Base-by-base conservation (phyloP, 2,888 invertebrate species). In the Sinotaia quadrata region DNA sequence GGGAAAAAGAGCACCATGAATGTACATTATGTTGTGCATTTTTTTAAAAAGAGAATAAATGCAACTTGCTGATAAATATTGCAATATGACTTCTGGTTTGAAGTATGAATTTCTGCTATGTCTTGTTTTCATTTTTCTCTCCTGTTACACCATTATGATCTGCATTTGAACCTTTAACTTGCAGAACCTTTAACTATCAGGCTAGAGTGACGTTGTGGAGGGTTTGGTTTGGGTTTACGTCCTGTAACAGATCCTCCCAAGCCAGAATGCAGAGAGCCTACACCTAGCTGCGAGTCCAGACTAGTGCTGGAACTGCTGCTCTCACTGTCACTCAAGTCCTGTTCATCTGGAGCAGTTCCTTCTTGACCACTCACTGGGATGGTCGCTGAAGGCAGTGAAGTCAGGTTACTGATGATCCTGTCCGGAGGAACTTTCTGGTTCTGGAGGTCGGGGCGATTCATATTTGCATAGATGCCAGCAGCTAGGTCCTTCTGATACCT, bases 121-220 rank as follows among this genome's bases (percentile, higher is more conserved):
- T n/a, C n/a, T n/a, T n/a, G n/a, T n/a, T n/a, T n/a, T n/a, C n/a
- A n/a, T n/a, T n/a, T n/a, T n/a, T n/a, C n/a, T n/a, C n/a, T n/a
- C n/a, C n/a, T n/a, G n/a, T n/a, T n/a, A n/a, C n/a, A n/a, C n/a
- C n/a, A n/a, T n/a, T n/a, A n/a, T n/a, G n/a, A n/a, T n/a, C n/a
- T n/a, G n/a, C n/a, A n/a, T n/a, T n/a, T n/a, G n/a, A n/a, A n/a
- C n/a, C n/a, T n/a, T n/a, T n/a, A n/a, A n/a, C n/a, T n/a, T n/a
- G n/a, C n/a, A n/a, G n/a, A n/a, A n/a, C n/a, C 21, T 47, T 78
- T 75, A 54, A 78, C 73, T 21, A 79, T 68, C 31, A 82, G 73
- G 70, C 82, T 82, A 56, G 82, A 82, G 58, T 81, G 72, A 33
- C 83, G 70, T 47, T 79, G 76, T 7, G 83, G 83, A 12, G 81